Evolutionary conservation across 2,888 invertebrate species (phyloP), one percentile per base, ranked within the genome.

Genomic region (Meiosimyza platycephala): DNA sequence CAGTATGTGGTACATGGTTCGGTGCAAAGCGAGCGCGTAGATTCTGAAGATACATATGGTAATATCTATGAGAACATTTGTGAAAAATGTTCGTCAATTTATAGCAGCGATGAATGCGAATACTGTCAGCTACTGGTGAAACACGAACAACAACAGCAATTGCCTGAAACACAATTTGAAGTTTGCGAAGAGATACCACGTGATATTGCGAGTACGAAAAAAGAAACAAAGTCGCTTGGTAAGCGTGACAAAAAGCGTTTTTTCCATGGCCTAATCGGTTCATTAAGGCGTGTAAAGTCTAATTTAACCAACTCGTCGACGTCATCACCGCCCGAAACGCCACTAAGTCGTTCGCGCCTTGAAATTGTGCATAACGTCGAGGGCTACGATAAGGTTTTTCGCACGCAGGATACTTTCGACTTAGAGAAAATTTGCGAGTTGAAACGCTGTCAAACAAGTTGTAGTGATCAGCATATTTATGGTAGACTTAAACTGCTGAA

Each of bases 41-140:
- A 9, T 54, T 7, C 54, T 16, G 60, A 48, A 57, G 28, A 59
- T 47, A 18, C 48, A 7, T 78, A 81, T 57, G 76, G 76, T 48
- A 81, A 81, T 59, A 86, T 87, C 66, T 87, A 87, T 74, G 87
- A 87, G 75, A 87, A 87, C 77, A 83, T 87, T 52, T 86, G 87
- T 76, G 83, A 82, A 62, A 78, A 80, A 62, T 87, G 87, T 64
- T 81, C 82, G n/a, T 76, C 79, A 70, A 80, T 86, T 33, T 86
- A 80, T 73, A 84, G 82, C 74, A 81, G 81, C 48, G 81, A 79
- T 4, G 81, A 81, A 64, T 86, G 86, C 57, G 75, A 78, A 28
- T 81, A 72, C 51, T 66, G 80, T 48, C 40, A 40, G 40, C 6
- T 9, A 9, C 40, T 40, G 40, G 9, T 40, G 9, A 40, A 40